Conservation (phyloP, 2,888 invertebrate genomes). For the Lomographa bimaculata region DNA sequence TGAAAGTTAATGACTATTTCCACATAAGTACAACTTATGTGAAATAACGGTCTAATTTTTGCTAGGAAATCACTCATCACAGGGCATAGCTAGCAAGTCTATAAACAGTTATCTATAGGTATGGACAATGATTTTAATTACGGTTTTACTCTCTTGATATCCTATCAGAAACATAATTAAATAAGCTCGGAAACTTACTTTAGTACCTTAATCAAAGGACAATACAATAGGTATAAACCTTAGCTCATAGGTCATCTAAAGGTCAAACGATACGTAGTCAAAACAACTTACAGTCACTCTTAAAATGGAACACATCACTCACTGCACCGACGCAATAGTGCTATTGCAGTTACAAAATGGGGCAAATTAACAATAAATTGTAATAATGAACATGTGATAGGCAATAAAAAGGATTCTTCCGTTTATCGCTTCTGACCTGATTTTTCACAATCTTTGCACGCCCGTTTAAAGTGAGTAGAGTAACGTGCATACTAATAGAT, state of each 20-base stretch:
- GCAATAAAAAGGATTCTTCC: constrained; percentile 8
- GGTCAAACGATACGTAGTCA: constrained; percentile 15
- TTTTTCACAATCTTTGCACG: constrained; percentile 24
- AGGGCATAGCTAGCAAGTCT: no score
- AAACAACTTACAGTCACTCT: constrained; percentile 8
- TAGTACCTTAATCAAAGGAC: constrained; percentile 8
- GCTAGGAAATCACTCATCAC: no score
- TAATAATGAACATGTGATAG: constrained; percentile 16
- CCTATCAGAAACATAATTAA: no score
- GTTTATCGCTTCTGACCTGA: constrained; percentile 26
- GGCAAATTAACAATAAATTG: constrained; percentile 33
- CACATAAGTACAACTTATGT: no score
- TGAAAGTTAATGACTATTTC: no score
- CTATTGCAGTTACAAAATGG: constrained; percentile 28
- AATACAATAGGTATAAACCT: constrained; percentile 2
- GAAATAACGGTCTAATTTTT: no score
- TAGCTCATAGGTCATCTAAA: constrained; percentile 8
- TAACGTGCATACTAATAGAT: no score
- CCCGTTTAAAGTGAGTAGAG: no score
- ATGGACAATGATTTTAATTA: no score
- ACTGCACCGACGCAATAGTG: constrained; percentile 7
- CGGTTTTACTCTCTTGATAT: no score
- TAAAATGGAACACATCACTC: constrained; percentile 9
- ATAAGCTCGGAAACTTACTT: no score
- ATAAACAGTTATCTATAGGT: no score